Base-by-base conservation (phyloP, 2,113 vertebrate genomes). In the Chionodraco myersi region DNA sequence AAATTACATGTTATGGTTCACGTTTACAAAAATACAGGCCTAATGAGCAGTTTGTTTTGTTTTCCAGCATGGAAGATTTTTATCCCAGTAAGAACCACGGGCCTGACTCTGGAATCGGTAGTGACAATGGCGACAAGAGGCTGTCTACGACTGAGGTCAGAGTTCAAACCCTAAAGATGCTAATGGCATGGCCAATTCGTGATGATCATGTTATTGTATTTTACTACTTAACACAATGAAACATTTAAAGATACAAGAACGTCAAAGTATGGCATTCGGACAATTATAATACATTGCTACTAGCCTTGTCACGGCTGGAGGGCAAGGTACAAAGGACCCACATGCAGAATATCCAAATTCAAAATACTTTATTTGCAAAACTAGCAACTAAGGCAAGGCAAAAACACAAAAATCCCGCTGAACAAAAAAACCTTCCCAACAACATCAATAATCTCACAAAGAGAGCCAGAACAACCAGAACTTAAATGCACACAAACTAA, bases 31-130 rank as follows among this genome's bases (percentile, higher is more conserved):
- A 36, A 23, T 53, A 30, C 10, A 36, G 15, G 1, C 6, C 11
- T 9, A 15, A 60, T 47, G 26, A 30, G 9, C 15, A 26, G 10
- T 61, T 71, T 60, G 11, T 74, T 75, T 61, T 85, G 11, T 79
- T 23, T 76, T 89, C 18, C 88, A 99, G 97, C 91, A 99, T 99
- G 92, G 98, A 99, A 91, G 98, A 99, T 90, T 97, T 99, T 79
- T 99, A 99, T 91, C 97, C 97, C 56, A 97, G 94, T 94, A 99
- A 98, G 94, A 99, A 97, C 85, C 98, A 98, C 10, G 98, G 98
- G 13, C 97, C 97, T 76, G 98, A 99, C 91, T 99, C 98, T 83
- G 98, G 98, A 88, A 99, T 99, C 56, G 98, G 98, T 75, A 99
- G 98, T 86, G 98, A 99, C 94, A 99, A 98, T 83, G 98, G 98